Evolutionary conservation across 2,888 invertebrate genomes (phyloP), one percentile per base, ranked within the genome.

Genomic region (Thymelicus sylvestris): DNA sequence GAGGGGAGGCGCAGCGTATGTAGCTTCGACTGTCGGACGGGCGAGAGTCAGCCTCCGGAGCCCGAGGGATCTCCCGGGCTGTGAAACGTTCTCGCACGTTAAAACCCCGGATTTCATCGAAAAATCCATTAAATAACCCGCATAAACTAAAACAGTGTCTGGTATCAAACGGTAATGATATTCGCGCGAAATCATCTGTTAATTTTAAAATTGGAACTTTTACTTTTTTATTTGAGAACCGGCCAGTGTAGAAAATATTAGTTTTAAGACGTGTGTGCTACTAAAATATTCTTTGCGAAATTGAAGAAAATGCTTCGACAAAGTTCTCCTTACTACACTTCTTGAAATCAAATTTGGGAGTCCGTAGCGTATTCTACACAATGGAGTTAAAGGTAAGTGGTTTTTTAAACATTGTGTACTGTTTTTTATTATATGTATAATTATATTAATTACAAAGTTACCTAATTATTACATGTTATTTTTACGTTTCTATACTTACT

Each of bases 21-120:
- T 78, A 89, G 91, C 91, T 92, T 89, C 93, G 83, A 91, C 83
- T 82, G 83, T 74, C 81, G 76, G 76, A 73, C 84, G 82, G 80
- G 82, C 83, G 81, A 80, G 90, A 91, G 83, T 87, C 92, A 89
- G 92, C 89, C 88, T 88, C 92, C 84, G 89, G 83, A 86, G 80
- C 88, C 86, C 85, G 87, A 75, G 83, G 81, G 81, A 87, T 85
- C 83, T 86, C 90, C 90, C 89, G 87, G 90, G 85, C 82, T 79
- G 78, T 81, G 80, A 80, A 60, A 74, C 83, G 83, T 81, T 74
- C 80, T 79, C 78, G 41, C 24, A 47, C 52, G 60, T 57, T 47
- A 66, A 66, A 68, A 69, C 64, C 57, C 63, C 50, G 48, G 47
- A 44, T 65, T 65, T 41, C 50, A 39, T 55, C 50, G 65, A 57